phyloP scores from a whole-genome alignment of 1,140 invertebrate species.

The Solenopsis invicta region DNA sequence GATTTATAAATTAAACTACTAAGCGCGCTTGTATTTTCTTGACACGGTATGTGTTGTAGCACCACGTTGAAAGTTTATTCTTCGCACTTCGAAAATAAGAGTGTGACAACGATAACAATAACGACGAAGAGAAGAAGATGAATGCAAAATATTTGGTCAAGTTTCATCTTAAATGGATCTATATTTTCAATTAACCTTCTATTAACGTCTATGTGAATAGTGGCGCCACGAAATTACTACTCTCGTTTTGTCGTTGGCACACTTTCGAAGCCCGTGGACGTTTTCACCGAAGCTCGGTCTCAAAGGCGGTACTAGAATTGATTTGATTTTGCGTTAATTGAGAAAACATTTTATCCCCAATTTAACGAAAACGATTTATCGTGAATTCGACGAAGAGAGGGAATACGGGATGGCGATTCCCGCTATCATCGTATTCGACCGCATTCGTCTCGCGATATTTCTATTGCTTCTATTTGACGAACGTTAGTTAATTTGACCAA shows the following conservation, averaged over 20 bases:
- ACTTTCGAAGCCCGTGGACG: not conserved
- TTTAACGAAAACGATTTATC: not conserved
- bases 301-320: not conserved
- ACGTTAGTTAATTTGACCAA: slow-evolving; percentile 8
- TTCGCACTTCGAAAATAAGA: not conserved
- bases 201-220: slow-evolving; percentile 3
- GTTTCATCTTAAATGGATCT: not conserved
- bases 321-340: slow-evolving; percentile 17
- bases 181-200: slow-evolving; percentile 20
- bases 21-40: not conserved
- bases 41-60: not conserved
- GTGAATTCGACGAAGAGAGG: slow-evolving; percentile 8
- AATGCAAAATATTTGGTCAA: slow-evolving; percentile 4
- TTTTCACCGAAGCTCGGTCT: not conserved
- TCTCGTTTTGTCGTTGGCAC: slow-evolving; percentile 4
- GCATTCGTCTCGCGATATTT: slow-evolving; percentile 1
- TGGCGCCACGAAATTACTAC: not conserved
- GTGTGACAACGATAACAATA: not conserved
- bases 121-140: not conserved
- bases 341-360: slow-evolving; percentile 17
- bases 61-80: not conserved
- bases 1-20: slow-evolving; percentile 1
- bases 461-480: not conserved
- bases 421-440: not conserved
- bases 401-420: not conserved